phyloP scores from a whole-genome alignment of 1,140 invertebrate species.

The Acromyrmex heyeri region DNA sequence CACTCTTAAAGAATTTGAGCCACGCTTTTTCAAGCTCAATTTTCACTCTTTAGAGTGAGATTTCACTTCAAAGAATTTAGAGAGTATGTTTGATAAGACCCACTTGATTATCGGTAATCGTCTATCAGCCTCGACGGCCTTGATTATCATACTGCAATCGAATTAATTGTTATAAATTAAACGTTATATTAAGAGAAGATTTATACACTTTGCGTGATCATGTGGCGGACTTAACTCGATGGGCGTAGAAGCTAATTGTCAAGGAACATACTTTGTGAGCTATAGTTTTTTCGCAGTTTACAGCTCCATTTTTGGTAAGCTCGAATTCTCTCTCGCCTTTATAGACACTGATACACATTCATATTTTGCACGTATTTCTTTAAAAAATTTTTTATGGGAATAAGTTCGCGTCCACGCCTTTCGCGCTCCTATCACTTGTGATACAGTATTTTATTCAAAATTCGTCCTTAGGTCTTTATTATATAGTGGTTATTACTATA shows the following conservation, averaged over 20 bases:
- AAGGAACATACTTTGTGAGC: neutral
- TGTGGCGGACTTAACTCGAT: neutral
- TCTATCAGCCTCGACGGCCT: constrained; percentile 62
- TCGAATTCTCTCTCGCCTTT: constrained; percentile 14
- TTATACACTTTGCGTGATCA: constrained; percentile 6
- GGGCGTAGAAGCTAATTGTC: neutral
- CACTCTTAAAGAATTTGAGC: no score
- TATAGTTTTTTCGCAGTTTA: constrained; percentile 3
- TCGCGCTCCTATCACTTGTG: constrained; percentile 6
- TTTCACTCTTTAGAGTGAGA: no score
- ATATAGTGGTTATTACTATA: neutral
- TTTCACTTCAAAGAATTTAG: no score
- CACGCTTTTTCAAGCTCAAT: no score
- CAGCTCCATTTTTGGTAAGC: neutral
- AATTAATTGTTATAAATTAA: constrained; percentile 56
- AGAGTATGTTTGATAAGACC: constrained; percentile 44
- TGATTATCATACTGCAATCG: constrained; percentile 56
- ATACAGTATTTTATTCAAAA: constrained; percentile 49
- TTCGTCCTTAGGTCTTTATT: constrained; percentile 24
- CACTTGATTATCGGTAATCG: constrained; percentile 40
- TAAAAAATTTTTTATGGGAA: neutral
- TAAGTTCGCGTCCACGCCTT: constrained; percentile 19
- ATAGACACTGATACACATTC: neutral
- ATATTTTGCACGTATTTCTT: neutral
- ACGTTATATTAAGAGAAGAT: constrained; percentile 43